phyloP scores from a whole-genome alignment of 1,140 invertebrate species.

The Mycetomoellerius zeteki region DNA sequence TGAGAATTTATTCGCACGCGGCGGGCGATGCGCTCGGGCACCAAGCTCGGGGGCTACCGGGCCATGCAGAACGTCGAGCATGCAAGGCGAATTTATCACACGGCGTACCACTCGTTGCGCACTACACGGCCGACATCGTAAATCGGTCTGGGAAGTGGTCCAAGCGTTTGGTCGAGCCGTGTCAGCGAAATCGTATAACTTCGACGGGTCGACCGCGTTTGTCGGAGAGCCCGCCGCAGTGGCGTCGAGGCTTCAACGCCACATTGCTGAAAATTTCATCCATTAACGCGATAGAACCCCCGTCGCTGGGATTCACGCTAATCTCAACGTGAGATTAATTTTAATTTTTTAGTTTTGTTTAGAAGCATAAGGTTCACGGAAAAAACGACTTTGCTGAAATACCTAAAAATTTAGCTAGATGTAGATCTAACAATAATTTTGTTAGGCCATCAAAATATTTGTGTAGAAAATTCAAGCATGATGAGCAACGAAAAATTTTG shows the following conservation, averaged over 20 bases:
- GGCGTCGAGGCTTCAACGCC: constrained; percentile 63
- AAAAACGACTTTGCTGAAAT: no score
- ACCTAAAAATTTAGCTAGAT: no score
- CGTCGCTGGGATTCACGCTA: no score
- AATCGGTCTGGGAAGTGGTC: constrained; percentile 85
- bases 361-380: neutral
- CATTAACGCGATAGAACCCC: neutral
- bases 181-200: constrained; percentile 83
- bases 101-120: constrained; percentile 56
- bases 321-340: neutral
- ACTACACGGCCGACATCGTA: constrained; percentile 74
- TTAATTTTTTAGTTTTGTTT: neutral
- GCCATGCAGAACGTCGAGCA: constrained; percentile 40
- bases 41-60: constrained; percentile 44
- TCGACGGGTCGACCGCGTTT: constrained; percentile 43
- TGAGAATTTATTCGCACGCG: constrained; percentile 72
- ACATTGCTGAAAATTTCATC: constrained; percentile 24
- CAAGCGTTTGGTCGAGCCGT: constrained; percentile 81
- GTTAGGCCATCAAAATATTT: no score
- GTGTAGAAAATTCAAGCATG: no score
- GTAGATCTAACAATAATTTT: no score
- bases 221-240: constrained; percentile 25
- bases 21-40: constrained; percentile 60
- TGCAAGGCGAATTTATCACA: constrained; percentile 70
- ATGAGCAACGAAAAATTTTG: no score